Base-by-base conservation (phyloP, 2,113 vertebrate genomes). In the Suricata suricatta region DNA sequence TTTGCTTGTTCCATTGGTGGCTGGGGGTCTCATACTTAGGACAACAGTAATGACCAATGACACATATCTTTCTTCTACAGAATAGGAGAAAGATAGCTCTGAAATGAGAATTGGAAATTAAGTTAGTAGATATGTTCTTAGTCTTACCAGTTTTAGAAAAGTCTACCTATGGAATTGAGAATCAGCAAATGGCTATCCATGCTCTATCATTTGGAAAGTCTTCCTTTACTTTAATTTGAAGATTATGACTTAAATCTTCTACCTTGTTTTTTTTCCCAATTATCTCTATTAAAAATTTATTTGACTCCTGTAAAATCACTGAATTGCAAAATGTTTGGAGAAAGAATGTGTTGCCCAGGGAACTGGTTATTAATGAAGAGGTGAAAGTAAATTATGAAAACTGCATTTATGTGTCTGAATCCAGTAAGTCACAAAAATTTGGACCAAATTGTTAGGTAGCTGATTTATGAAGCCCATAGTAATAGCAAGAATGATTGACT, bases 271-370 rank as follows among this genome's bases (percentile, higher is more conserved):
- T 66, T 76, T 71, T 63, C 19, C 19, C 57, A 60, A 11, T 0
- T 52, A 21, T 79, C 13, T 15, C 1, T 60, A 5, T 57, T 92
- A 93, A 95, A 66, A 33, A 52, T 21, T 87, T 23, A 41, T 7
- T 57, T 12, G 50, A 29, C 90, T 87, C 41, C 64, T 90, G 25
- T 92, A 72, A 66, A 79, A 57, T 79, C 63, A 76, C 38, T 88
- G 71, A 82, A 7, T 50, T 82, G 1, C 47, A 82, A 92, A 86
- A 77, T 23, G 35, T 69, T 29, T 93, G 35, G 35, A 95, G 71
- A 76, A 7, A 60, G 6, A 5, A 19, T 84, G 4, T 69, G 31
- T n/a, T 68, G 19, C 41, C 63, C 50, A 16, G 0, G 38, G 41
- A 17, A 38, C 57, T 38, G 84, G 93, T 85, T 29, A 68, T 66